Percentiles rank a stretch among this genome's conserved stretches.
Evolutionary conservation across 2,888 invertebrate genomes (phyloP).

Genomic region (Gibbula magus): DNA sequence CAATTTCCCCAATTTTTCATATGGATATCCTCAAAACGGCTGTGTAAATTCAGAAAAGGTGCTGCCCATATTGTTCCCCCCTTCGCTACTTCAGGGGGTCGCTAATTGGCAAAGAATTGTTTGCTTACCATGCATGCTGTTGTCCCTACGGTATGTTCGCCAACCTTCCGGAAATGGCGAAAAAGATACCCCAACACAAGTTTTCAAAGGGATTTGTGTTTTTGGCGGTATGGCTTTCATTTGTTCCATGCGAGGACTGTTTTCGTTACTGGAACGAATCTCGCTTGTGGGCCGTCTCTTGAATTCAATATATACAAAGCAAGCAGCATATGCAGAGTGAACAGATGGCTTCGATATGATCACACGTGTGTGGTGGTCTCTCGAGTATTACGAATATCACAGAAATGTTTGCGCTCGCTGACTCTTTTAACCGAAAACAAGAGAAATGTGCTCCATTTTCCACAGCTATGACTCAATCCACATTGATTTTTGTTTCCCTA

Average conservation of each 20-base stretch:
- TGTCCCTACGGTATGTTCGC: slow-evolving; percentile 12
- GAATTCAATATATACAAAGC: slow-evolving; percentile 19
- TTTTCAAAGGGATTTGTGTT: slow-evolving; percentile 29
- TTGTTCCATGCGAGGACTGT: slow-evolving; percentile 6
- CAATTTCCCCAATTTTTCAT: slow-evolving; percentile 24
- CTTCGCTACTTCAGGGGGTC: slow-evolving; percentile 10
- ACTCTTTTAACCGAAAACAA: not conserved
- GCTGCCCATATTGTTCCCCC: slow-evolving; percentile 3
- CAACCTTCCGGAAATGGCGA: slow-evolving; percentile 21
- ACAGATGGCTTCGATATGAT: slow-evolving; percentile 1
- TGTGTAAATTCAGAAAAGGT: slow-evolving; percentile 6
- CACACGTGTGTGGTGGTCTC: slow-evolving; percentile 1
- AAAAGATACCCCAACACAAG: slow-evolving; percentile 26
- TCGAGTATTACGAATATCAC: slow-evolving; percentile 9
- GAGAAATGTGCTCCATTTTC: not conserved
- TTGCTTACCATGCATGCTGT: slow-evolving; percentile 7
- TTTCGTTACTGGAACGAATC: slow-evolving; percentile 22
- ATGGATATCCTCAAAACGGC: not conserved
- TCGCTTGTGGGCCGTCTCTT: not conserved
- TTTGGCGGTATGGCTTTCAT: slow-evolving; percentile 22
- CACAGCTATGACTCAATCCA: not conserved
- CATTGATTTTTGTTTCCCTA: not conserved
- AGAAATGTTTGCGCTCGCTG: not conserved
- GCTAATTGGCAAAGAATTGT: slow-evolving; percentile 29
- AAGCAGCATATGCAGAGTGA: not conserved